Percentiles rank a stretch among this genome's conserved stretches.
phyloP scores from a whole-genome alignment of 2,113 vertebrate genomes.

The Coracopsis vasa region DNA sequence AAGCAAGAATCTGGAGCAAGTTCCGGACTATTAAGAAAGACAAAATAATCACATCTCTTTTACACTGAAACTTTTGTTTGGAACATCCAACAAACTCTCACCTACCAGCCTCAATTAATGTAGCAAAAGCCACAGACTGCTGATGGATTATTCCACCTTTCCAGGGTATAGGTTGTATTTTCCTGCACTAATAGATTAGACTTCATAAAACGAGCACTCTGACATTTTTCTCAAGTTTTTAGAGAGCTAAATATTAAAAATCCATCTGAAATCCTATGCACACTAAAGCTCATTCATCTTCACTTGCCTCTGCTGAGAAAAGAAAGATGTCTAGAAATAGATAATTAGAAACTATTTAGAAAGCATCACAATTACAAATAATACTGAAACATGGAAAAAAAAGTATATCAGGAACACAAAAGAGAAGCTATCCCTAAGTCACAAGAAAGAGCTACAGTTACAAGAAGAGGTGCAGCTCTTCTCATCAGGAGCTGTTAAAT shows the following conservation, averaged over 20 bases:
- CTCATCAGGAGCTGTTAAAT: not conserved
- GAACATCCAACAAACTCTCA: not conserved
- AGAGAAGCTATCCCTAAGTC: not conserved
- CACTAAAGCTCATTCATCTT: not conserved
- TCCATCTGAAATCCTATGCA: not conserved
- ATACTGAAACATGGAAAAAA: not conserved
- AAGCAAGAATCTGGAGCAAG: not conserved
- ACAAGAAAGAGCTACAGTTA: not conserved
- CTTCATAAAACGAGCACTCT: not conserved
- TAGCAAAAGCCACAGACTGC: not conserved
- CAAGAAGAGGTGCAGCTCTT: not conserved
- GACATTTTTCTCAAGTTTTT: not conserved
- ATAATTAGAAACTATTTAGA: not conserved
- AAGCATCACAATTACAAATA: not conserved
- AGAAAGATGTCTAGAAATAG: not conserved
- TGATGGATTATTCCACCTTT: not conserved
- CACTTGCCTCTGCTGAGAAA: not conserved
- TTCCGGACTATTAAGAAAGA: not conserved
- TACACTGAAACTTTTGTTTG: not conserved
- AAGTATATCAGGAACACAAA: not conserved
- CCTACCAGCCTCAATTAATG: not conserved
- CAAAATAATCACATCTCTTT: not conserved
- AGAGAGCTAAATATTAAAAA: not conserved
- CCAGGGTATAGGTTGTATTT: not conserved
- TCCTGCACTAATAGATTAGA: not conserved